Evolutionary conservation across 1,140 invertebrate genomes (phyloP), one percentile per base, ranked within the genome.

Genomic region (Ceratina japonica): DNA sequence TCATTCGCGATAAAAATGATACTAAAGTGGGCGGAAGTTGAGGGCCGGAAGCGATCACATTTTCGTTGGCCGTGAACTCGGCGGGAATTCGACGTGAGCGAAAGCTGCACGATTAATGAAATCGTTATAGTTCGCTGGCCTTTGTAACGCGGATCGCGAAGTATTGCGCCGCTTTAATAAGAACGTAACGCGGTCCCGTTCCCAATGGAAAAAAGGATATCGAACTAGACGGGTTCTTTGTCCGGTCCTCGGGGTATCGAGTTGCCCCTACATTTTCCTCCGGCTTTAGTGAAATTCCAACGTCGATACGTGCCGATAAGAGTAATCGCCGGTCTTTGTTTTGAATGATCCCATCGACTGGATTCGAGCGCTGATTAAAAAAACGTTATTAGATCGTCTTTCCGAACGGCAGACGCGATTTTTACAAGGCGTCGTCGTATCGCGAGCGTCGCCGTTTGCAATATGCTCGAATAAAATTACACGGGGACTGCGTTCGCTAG

Each of bases 101-200:
- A 31, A 27, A 44, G 37, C 37, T 56, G 24, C 52, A 69, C 16
- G 51, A 20, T 51, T 69, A 70, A 70, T 56, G 66, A 70, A 70
- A 70, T 56, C 66, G 66, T 70, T 70, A 54, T 58, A 70, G 66
- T 16, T 70, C 24, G 12, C n/a, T 52, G 24, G 18, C 51, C 52
- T 70, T 70, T 70, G 66, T 54, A 70, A 52, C 49, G 22, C 4
- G 65, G 65, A 70, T 56, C 52, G 66, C 51, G 24, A 56, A 70
- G 66, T 54, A 70, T 70, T 70, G 22, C 66, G 51, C 56, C 24
- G 51, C 13, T 70, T 70, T 70, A 70, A 56, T 70, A 70, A 54
- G 66, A 70, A 13, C 8, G 51, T 10, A n/a, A 31, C 51, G 52
- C 52, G 66, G 24, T 7, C 51, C 51, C 24, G 24, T 31, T 69